These are phyloP conservation scores for Ciona savignyi DNA, from an alignment of 23 tunicate species.

Conservation along the genomic window DNA sequence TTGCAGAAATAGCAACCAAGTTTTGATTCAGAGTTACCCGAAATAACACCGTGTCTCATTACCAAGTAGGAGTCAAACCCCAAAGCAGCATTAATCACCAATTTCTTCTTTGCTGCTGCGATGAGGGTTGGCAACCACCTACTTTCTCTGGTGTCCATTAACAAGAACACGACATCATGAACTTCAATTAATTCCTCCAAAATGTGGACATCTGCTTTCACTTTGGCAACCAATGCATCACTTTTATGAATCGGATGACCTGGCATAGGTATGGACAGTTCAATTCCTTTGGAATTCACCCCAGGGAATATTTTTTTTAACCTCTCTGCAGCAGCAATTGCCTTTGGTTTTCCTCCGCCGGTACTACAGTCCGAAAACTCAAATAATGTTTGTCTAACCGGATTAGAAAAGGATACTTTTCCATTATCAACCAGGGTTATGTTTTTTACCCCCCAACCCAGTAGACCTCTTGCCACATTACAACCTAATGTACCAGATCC, in stretches of 20 bases:
- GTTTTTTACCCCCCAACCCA: slow-evolving; percentile 94
- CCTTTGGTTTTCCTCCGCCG: slow-evolving; percentile 73
- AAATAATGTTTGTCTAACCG: slow-evolving; percentile 89
- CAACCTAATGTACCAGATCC: slow-evolving; percentile 99
- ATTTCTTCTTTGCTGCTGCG: slow-evolving; percentile 47
- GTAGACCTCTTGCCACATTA: slow-evolving; percentile 82
- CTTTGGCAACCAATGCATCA: slow-evolving; percentile 26
- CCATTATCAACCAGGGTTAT: slow-evolving; percentile 94
- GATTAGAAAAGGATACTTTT: slow-evolving; percentile 93
- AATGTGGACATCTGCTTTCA: slow-evolving; percentile 27
- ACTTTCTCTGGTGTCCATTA: slow-evolving; percentile 98
- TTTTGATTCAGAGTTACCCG: not conserved
- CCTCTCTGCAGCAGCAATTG: slow-evolving; percentile 83
- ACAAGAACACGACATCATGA: slow-evolving; percentile 83
- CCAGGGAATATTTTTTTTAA: slow-evolving; percentile 80
- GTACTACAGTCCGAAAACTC: slow-evolving; percentile 84
- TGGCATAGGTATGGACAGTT: slow-evolving; percentile 95
- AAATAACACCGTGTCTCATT: slow-evolving; percentile 82
- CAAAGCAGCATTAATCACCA: slow-evolving; percentile 89
- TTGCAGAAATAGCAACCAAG: slow-evolving; percentile 97
- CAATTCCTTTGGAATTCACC: slow-evolving; percentile 69
- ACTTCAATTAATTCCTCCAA: slow-evolving; percentile 46
- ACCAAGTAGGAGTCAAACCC: slow-evolving; percentile 97
- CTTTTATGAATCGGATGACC: slow-evolving; percentile 72
- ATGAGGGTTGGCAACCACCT: slow-evolving; percentile 97